Conservation (phyloP, 2,888 invertebrate genomes). For the Aproaerema taeniolella region DNA sequence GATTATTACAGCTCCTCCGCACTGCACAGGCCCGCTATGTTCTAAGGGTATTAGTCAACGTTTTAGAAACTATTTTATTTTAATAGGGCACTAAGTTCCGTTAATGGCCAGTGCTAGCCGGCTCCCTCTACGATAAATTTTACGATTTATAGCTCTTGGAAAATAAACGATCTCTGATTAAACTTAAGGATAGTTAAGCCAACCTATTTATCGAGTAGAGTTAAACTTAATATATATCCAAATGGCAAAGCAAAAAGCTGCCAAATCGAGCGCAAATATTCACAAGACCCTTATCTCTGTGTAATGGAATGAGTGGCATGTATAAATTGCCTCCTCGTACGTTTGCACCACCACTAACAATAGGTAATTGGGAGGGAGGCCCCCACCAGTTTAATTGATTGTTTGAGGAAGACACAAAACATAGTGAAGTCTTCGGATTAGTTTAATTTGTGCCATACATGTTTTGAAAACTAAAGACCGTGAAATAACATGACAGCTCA, state of each 20-base stretch:
- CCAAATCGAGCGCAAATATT: constrained; percentile 47
- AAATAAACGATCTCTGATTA: constrained; percentile 1
- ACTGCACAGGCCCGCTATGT: constrained; percentile 23
- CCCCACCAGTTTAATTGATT: constrained; percentile 17
- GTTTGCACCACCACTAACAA: constrained; percentile 42
- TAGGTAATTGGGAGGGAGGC: constrained; percentile 37
- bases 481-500: no score
- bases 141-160: neutral
- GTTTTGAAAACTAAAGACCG: no score
- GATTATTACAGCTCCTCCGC: constrained; percentile 41
- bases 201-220: constrained; percentile 1
- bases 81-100: constrained; percentile 2
- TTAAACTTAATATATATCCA: constrained; percentile 12
- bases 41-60: constrained; percentile 20
- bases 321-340: constrained; percentile 45
- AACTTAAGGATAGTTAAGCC: constrained; percentile 6
- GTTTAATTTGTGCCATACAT: no score
- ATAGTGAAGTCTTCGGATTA: constrained; percentile 10
- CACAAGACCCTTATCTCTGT: constrained; percentile 59
- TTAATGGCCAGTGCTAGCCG: constrained; percentile 6
- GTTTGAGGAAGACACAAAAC: constrained; percentile 17
- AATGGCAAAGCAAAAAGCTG: constrained; percentile 31
- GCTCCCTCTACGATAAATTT: neutral
- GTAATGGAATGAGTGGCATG: constrained; percentile 64
- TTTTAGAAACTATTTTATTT: constrained; percentile 11